phyloP scores from a whole-genome alignment of 2,888 invertebrate species.

The Orchestes rusci region DNA sequence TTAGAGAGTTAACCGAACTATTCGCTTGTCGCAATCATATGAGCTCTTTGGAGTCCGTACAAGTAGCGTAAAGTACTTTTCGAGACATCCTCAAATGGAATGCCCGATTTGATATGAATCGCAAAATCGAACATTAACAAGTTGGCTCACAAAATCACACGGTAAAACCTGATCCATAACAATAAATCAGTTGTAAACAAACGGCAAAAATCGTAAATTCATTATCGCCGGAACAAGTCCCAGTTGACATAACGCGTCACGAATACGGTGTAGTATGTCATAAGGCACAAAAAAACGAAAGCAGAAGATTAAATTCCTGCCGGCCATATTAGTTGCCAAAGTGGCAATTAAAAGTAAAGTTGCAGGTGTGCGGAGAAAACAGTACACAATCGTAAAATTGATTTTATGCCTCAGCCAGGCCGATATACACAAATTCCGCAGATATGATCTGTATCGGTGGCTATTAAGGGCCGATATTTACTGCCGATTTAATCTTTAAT shows the following conservation, averaged over 20 bases:
- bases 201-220: constrained; percentile 13
- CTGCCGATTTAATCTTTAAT: constrained; percentile 41
- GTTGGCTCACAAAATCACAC: too few species aligned
- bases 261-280: constrained; percentile 19
- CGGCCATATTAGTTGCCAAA: constrained; percentile 34
- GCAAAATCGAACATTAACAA: too few species aligned
- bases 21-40: too few species aligned
- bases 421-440: constrained; percentile 38
- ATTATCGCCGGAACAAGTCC: constrained; percentile 12
- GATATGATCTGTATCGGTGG: constrained; percentile 37
- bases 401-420: constrained; percentile 35
- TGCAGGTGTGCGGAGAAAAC: constrained; percentile 39
- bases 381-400: constrained; percentile 38
- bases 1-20: too few species aligned
- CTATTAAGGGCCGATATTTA: constrained; percentile 39
- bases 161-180: constrained; percentile 8
- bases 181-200: constrained; percentile 20
- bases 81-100: too few species aligned
- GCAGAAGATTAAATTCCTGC: constrained; percentile 23
- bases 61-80: too few species aligned
- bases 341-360: constrained; percentile 39
- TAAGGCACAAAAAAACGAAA: constrained; percentile 12
- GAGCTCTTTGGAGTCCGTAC: too few species aligned
- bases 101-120: too few species aligned
- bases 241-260: constrained; percentile 19